Conservation (phyloP, 2,797 vertebrate species). For the Phataginus tetradactyla region DNA sequence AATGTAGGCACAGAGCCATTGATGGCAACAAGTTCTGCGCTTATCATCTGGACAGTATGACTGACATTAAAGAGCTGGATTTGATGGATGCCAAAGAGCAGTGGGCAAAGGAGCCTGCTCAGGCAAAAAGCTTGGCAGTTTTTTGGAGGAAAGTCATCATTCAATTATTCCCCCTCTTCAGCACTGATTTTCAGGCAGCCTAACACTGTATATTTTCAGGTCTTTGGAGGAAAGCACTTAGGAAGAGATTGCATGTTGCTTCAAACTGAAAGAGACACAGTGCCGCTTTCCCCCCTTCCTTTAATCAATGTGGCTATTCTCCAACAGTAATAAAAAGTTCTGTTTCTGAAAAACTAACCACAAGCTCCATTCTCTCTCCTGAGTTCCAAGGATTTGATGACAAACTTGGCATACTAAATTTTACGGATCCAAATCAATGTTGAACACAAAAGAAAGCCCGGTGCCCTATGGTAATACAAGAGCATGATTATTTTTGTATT, state of each 20-base stretch:
- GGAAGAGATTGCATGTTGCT: slow-evolving; percentile 71
- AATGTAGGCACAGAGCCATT: neutral
- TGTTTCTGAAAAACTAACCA: slow-evolving; percentile 73
- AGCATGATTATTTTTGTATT: slow-evolving; percentile 73
- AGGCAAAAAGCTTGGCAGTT: neutral
- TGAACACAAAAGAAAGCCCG: slow-evolving; percentile 71
- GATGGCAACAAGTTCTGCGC: neutral
- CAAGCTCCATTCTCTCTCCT: slow-evolving; percentile 44
- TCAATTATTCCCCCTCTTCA: slow-evolving; percentile 24
- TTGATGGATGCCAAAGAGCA: slow-evolving; percentile 11
- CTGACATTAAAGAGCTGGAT: neutral
- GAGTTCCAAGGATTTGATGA: slow-evolving; percentile 74
- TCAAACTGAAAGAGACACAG: slow-evolving; percentile 71
- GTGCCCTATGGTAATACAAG: slow-evolving; percentile 45
- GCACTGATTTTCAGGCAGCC: neutral
- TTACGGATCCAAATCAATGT: slow-evolving; percentile 67
- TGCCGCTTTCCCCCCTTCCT: slow-evolving; percentile 47
- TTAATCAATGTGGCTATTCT: slow-evolving; percentile 71
- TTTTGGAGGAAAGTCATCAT: slow-evolving; percentile 44
- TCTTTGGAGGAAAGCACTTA: slow-evolving; percentile 70
- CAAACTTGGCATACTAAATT: slow-evolving; percentile 74
- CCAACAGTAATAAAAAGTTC: slow-evolving; percentile 81
- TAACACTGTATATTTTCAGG: neutral
- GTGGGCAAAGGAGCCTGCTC: slow-evolving; percentile 24
- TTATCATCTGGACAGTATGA: slow-evolving; percentile 49